Conservation (phyloP, 2,113 vertebrate genomes). For the Aegithalos caudatus region DNA sequence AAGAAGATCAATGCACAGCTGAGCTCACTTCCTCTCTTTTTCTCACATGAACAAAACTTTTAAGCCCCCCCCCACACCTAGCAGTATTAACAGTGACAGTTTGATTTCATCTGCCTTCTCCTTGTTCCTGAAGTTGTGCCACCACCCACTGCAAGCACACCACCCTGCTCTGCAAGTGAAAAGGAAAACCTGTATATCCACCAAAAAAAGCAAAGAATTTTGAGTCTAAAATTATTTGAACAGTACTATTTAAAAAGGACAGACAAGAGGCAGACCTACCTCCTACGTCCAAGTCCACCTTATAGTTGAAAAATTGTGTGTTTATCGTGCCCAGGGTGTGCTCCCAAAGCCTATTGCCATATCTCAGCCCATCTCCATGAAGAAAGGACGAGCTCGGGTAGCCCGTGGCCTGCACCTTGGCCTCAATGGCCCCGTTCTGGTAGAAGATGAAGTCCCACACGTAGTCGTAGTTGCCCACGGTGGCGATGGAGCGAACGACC, state of each 20-base stretch:
- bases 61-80: background rate
- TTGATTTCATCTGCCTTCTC: background rate
- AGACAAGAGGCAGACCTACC: constrained; percentile 67
- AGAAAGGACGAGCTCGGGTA: constrained; percentile 77
- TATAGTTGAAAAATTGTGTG: constrained; percentile 86
- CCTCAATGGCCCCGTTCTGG: constrained; percentile 79
- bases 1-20: background rate
- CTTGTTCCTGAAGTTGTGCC: background rate
- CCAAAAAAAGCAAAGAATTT: accelerated
- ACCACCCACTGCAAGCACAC: background rate
- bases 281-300: constrained; percentile 86
- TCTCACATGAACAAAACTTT: background rate
- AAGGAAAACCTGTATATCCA: background rate
- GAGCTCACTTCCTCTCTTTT: background rate
- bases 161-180: accelerated
- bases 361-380: too few species aligned
- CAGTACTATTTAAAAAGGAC: background rate
- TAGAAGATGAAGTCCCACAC: constrained; percentile 89
- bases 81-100: background rate
- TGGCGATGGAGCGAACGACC: constrained; percentile 80
- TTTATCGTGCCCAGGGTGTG: background rate
- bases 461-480: constrained; percentile 85
- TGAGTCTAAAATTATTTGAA: accelerated
- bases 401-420: constrained; percentile 85
- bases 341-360: too few species aligned